Evolutionary conservation across 1,140 invertebrate species (phyloP).

Genomic region (Drosophila auraria): DNA sequence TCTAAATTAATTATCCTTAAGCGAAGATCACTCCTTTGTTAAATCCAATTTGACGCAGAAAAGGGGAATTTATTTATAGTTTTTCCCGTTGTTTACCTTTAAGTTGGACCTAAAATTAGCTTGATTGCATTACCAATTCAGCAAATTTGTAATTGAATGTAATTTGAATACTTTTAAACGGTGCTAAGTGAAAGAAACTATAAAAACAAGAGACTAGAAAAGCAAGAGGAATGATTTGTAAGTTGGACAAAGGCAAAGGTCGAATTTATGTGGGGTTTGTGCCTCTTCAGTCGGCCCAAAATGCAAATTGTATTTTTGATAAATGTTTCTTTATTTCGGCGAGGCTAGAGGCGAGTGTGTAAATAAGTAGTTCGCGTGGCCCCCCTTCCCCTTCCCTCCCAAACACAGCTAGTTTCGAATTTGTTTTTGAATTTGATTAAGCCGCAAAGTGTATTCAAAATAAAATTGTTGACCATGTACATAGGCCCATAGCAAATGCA

Average conservation of each 20-base stretch:
- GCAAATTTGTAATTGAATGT: neutral
- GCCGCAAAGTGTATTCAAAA: conserved; percentile 62
- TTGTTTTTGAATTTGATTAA: conserved; percentile 48
- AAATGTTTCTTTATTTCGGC: conserved; percentile 19
- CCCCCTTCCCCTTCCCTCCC: neutral
- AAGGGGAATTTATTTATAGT: neutral
- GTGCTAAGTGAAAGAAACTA: conserved; percentile 11
- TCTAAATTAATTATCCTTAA: neutral
- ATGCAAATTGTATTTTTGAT: conserved; percentile 36
- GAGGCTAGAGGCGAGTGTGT: conserved; percentile 9
- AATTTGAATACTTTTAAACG: neutral
- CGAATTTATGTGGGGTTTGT: conserved; percentile 7
- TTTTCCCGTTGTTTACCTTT: neutral
- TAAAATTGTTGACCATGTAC: conserved; percentile 71
- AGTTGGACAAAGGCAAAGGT: neutral
- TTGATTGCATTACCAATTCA: neutral
- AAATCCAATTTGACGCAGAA: neutral
- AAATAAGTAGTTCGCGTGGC: conserved; percentile 41
- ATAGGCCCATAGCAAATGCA: conserved; percentile 48
- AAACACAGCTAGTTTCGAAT: conserved; percentile 11
- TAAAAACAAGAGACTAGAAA: neutral
- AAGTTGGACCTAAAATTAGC: neutral
- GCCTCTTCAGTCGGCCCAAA: conserved; percentile 9
- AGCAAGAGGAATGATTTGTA: neutral
- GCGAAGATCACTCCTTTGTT: neutral